Evolutionary conservation across 1,140 invertebrate genomes (phyloP), one percentile per base, ranked within the genome.

Genomic region (Agrilus planipennis): DNA sequence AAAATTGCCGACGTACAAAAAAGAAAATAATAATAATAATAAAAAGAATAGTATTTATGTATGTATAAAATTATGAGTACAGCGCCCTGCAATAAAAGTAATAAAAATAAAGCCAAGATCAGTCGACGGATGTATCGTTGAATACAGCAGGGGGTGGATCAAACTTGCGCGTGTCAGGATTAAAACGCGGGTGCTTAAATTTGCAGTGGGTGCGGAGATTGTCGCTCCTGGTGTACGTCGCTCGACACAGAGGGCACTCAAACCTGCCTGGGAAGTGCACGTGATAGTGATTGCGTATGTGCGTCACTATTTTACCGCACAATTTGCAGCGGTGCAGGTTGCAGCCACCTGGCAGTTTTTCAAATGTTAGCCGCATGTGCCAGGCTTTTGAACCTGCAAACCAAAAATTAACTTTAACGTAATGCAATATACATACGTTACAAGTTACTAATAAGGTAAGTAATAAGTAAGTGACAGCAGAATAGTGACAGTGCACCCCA

Each of bases 341-440:
- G 65, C 81, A 80, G 71, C 79, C 79, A 68, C 82, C 82, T 68
- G 81, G 81, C 70, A 85, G 75, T 57, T 82, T 81, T 74, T 87
- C 84, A 75, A 86, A 87, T 64, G 82, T 84, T 68, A 85, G 80
- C 71, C 82, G 78, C 82, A 86, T 87, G 74, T 85, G 82, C 81
- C 82, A 85, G 73, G 81, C 79, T 79, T 84, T 85, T 68, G 82
- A 83, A 77, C 82, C 84, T 87, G 79, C 73, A 81, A 75, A 70
- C 69, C 67, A 73, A 70, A 69, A 71, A 68, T 62, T 68, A 57
- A 64, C 65, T 68, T 68, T 60, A 67, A 61, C 57, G 57, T 54
- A 57, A 57, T 57, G 53, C 55, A 49, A 50, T 52, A 49, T 50
- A 48, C 54, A 56, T 52, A 47, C 49, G 52, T n/a, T n/a, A n/a